Conservation (phyloP, 2,797 vertebrate species). For the Acomys russatus region DNA sequence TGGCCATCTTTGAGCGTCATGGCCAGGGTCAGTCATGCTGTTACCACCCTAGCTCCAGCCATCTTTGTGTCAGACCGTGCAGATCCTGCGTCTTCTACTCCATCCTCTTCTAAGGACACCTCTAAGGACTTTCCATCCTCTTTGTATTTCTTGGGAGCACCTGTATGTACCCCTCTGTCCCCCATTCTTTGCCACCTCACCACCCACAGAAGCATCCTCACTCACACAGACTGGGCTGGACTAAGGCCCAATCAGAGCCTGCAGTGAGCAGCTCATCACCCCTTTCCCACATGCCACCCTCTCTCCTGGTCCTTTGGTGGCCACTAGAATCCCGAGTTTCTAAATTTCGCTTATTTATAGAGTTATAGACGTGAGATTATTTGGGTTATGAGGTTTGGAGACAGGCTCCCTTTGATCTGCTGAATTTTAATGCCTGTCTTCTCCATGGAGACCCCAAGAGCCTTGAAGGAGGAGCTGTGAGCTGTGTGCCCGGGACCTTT, state of each 20-base stretch:
- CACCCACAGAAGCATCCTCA: not conserved
- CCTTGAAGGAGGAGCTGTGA: not conserved
- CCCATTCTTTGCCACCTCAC: not conserved
- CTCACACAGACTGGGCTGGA: not conserved
- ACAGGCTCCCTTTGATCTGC: not conserved
- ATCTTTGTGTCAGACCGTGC: no score
- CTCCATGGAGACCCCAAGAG: not conserved
- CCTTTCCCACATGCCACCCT: accelerated
- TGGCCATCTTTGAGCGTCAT: no score
- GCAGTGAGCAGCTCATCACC: no score
- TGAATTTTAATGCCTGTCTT: not conserved
- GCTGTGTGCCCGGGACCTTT: no score
- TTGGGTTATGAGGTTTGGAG: not conserved
- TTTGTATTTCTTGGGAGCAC: not conserved
- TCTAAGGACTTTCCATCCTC: accelerated
- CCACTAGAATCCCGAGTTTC: not conserved
- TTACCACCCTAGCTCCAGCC: no score
- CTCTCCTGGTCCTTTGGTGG: no score
- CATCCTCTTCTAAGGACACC: no score
- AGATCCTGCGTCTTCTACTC: not conserved
- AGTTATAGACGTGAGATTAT: no score
- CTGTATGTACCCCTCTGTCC: accelerated
- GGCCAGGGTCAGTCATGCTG: no score
- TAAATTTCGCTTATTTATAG: not conserved
- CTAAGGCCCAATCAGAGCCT: not conserved